Evolutionary conservation across 2,113 vertebrate species (phyloP), one percentile per base, ranked within the genome.

Genomic region (Cephalopholis sonnerati): DNA sequence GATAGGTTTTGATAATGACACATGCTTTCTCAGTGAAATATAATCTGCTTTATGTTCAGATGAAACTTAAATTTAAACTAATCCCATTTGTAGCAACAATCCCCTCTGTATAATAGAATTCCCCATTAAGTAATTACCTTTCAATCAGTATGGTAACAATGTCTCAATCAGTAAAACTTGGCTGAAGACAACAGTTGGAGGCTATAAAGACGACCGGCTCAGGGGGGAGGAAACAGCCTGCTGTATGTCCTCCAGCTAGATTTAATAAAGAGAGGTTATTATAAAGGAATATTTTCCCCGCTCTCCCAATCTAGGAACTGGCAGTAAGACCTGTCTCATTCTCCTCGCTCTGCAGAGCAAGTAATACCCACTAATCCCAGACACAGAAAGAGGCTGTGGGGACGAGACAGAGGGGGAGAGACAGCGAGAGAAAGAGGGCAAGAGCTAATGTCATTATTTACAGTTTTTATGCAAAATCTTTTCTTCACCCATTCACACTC

Each of bases 331-430:
- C 85, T 84, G 91, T 88, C 93, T 91, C 90, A 90, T 94, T 94
- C 82, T 91, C 84, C 77, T 90, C 54, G 68, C 90, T 91, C 87
- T 72, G 69, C 71, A 90, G 88, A 93, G 90, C 91, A 91, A 90
- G 73, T 93, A 94, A 95, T 94, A 87, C 88, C 78, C 84, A 81
- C 87, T 94, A 93, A 94, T 93, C 90, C 87, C 29, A 55, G 73
- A 88, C 69, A 63, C 32, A 81, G 73, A 61, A 17, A 80, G 46
- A 78, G 89, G 48, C 71, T 63, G 62, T 61, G 32, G 63, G 72
- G 82, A 78, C 16, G 48, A 81, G 65, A 25, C 57, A 64, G 39
- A 62, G 69, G 13, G 22, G 63, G 55, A 51, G 77, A 44, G 20
- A 67, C 15, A 48, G 29, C n/a, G 10, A 61, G 17, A 65, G 63